A percentile compares a stretch with the other conserved stretches of the same genome.
Conservation (phyloP, 2,797 vertebrate genomes). For the Sebastiscus tertius region DNA sequence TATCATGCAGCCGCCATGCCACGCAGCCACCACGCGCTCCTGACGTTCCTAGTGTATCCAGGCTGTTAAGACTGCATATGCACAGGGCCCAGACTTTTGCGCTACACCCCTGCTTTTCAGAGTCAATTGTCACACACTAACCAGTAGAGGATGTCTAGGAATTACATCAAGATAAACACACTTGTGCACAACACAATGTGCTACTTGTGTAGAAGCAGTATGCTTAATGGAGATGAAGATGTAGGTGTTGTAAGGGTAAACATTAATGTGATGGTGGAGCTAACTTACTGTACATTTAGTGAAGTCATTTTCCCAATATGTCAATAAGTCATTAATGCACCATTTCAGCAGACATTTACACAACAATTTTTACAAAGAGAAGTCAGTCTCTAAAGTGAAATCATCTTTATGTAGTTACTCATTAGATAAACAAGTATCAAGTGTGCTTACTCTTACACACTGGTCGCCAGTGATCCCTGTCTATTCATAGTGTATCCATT, state of each 20-base stretch:
- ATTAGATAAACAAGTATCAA: slow-evolving; percentile 11
- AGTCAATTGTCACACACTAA: neutral
- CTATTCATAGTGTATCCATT: slow-evolving; percentile 47
- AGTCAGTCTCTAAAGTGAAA: neutral
- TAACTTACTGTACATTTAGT: neutral
- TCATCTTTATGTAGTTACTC: neutral
- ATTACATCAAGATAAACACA: neutral
- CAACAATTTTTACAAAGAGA: neutral
- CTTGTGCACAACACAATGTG: neutral
- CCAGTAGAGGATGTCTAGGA: neutral
- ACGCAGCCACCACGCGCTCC: too few relatives aligned
- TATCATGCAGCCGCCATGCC: too few relatives aligned
- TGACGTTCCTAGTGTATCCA: too few relatives aligned
- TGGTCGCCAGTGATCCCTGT: neutral
- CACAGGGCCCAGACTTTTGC: neutral
- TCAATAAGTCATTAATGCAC: neutral
- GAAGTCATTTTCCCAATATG: neutral
- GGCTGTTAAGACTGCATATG: neutral
- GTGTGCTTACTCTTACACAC: slow-evolving; percentile 7
- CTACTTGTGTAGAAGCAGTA: neutral
- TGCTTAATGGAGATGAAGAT: neutral
- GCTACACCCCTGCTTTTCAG: neutral
- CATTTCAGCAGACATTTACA: neutral
- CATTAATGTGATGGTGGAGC: neutral
- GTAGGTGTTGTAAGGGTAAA: neutral